Evolutionary conservation across 64 coral and sea anemone genomes (phyloP).

Genomic region (Dendrophyllia cribrosa): DNA sequence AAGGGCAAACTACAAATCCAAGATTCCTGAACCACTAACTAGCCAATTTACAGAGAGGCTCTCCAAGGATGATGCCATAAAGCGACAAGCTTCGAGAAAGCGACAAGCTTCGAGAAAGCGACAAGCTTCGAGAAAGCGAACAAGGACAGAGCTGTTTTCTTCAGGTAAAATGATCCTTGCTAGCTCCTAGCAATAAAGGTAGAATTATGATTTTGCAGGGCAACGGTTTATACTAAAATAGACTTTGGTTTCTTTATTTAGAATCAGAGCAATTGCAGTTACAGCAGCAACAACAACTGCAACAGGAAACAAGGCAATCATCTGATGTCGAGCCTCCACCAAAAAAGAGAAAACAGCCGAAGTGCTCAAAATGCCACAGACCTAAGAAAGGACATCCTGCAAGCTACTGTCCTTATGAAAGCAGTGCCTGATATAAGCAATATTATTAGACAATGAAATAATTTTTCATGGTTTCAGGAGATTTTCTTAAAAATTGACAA

Average conservation of each 20-base stretch:
- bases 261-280: neutral
- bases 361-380: neutral
- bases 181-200: neutral
- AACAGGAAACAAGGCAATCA: neutral
- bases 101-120: no score
- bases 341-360: neutral
- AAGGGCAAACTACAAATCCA: neutral
- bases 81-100: neutral
- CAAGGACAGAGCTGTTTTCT: neutral
- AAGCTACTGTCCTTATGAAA: no score
- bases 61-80: slow-evolving; percentile 19
- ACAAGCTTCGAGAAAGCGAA: neutral
- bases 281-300: neutral
- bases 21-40: slow-evolving; percentile 25
- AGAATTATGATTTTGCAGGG: neutral
- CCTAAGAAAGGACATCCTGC: neutral
- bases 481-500: no score
- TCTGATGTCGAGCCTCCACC: neutral
- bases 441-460: no score
- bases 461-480: no score
- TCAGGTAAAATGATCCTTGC: neutral
- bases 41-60: slow-evolving; percentile 21
- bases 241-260: neutral
- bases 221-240: neutral
- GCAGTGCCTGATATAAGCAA: no score